Evolutionary conservation across 2,888 invertebrate species (phyloP), one percentile per base, ranked within the genome.

Genomic region (Ormyrus labotus): DNA sequence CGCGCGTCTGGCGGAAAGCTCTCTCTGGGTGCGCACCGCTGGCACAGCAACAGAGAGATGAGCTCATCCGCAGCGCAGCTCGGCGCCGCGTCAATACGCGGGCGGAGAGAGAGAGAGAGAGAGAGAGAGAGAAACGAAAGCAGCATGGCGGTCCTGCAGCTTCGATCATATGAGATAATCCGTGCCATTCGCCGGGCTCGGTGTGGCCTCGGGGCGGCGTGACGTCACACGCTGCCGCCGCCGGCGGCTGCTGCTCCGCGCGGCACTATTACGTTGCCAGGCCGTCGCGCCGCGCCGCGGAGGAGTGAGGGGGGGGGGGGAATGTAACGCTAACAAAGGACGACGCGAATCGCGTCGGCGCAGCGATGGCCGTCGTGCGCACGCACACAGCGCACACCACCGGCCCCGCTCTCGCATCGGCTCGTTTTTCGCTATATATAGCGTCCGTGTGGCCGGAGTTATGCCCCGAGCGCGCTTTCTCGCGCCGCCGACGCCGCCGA

Each of bases 341-440:
- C 77, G 77, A 78, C 77, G 77, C 77, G 77, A 78, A 78, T 78
- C 77, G 77, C 71, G 78, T 71, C 78, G 78, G 71, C 78, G 78
- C 78, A 60, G 58, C 78, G 6, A 60, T 65, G 71, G 70, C 71
- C 58, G 71, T 65, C 11, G 34, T 5, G 8, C 57, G 34, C 7
- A 48, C 34, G 7, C 13, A 51, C 8, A 10, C 9, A 60, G 34
- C 34, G 19, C 10, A 45, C 45, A 47, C 34, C 10, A 58, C 50
- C 2, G 63, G 53, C 64, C 65, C 58, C 67, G 58, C 13, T 13
- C 13, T 13, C 13, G 58, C 74, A 65, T 74, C 74, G 74, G 11
- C 71, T 53, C 61, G n/a, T 47, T 65, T 64, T 47, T 47, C 48
- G 55, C 58, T 48, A 48, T 60, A 13, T 70, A 13, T 70, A 13